phyloP scores from a whole-genome alignment of 2,888 invertebrate genomes.

The Imbricaverruca yamaguchii region DNA sequence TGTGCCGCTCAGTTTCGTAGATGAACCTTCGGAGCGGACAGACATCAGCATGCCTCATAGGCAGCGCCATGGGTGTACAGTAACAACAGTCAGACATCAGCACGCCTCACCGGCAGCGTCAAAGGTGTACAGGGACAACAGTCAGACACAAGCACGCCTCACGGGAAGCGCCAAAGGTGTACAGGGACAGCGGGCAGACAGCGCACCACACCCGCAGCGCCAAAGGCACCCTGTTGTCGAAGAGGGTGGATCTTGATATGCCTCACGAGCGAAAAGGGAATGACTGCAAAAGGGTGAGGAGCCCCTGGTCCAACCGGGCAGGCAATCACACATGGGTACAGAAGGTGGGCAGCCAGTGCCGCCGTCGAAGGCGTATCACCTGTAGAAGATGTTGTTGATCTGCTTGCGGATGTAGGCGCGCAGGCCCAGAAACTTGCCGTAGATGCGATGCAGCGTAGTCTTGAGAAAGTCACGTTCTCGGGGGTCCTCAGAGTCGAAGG shows the following conservation, averaged over 20 bases:
- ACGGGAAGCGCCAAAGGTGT: background rate
- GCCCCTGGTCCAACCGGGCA: no score
- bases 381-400: constrained; percentile 97
- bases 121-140: background rate
- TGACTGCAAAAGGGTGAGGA: no score
- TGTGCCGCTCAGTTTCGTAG: constrained; percentile 97
- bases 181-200: background rate
- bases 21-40: constrained; percentile 87
- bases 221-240: no score
- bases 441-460: constrained; percentile 97
- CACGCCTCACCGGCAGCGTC: background rate
- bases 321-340: no score
- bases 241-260: no score
- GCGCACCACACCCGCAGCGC: constrained; percentile 23
- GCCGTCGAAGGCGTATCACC: constrained; percentile 44
- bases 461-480: constrained; percentile 97
- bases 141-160: background rate
- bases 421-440: constrained; percentile 97
- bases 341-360: no score
- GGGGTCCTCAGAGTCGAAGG: constrained; percentile 99
- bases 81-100: background rate
- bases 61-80: background rate
- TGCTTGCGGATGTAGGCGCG: constrained; percentile 99
- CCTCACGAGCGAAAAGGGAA: no score
- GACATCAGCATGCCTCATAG: background rate